Conservation (phyloP, 2,888 invertebrate genomes). For the Dryomyza anilis region DNA sequence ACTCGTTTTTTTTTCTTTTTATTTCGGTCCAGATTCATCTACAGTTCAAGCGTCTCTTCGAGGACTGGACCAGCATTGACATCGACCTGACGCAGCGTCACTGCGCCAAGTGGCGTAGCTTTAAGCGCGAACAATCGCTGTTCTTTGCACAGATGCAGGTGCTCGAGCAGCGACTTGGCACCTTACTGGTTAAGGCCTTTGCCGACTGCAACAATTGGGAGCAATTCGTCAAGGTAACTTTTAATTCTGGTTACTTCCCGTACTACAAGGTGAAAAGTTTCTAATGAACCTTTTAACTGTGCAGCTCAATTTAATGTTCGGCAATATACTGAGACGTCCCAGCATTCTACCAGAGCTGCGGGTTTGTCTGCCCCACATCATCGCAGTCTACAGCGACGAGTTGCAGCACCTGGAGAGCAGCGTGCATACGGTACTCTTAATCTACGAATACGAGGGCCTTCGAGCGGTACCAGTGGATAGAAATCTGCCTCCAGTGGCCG, state of each 20-base stretch:
- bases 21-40: constrained; percentile 49
- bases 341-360: constrained; percentile 64
- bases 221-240: constrained; percentile 64
- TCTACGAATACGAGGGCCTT: constrained; percentile 42
- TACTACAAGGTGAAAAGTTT: background rate
- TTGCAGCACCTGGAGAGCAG: constrained; percentile 49
- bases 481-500: constrained; percentile 73
- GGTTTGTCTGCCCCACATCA: constrained; percentile 63
- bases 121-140: constrained; percentile 64
- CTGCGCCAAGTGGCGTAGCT: constrained; percentile 56
- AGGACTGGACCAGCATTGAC: constrained; percentile 55
- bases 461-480: constrained; percentile 43
- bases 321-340: constrained; percentile 64
- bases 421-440: constrained; percentile 43
- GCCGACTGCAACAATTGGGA: constrained; percentile 67
- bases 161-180: constrained; percentile 65
- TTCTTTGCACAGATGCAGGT: constrained; percentile 58
- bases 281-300: constrained; percentile 5
- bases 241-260: background rate
- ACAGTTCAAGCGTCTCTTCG: constrained; percentile 55
- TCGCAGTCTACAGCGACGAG: constrained; percentile 60
- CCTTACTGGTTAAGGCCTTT: constrained; percentile 66
- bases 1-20: too few species aligned
- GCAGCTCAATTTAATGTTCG: constrained; percentile 61
- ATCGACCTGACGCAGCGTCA: constrained; percentile 45